phyloP scores from a whole-genome alignment of 1,140 invertebrate species.

The Hormaphis cornu region DNA sequence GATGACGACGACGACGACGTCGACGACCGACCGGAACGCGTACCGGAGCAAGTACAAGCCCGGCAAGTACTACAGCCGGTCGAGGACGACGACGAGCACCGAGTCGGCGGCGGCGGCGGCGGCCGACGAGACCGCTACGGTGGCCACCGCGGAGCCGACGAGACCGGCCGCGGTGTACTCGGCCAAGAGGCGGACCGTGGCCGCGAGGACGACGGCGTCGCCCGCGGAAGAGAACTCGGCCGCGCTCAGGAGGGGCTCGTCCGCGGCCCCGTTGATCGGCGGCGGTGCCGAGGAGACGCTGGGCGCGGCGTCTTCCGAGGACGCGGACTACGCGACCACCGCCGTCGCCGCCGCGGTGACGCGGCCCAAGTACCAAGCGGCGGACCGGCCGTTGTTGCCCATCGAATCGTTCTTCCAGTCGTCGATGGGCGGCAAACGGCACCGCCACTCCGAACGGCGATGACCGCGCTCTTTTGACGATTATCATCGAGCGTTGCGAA shows the following conservation, averaged over 20 bases:
- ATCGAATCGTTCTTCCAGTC: conserved; percentile 48
- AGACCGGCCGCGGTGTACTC: conserved; percentile 37
- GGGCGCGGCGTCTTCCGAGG: conserved; percentile 4
- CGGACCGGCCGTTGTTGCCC: conserved; percentile 47
- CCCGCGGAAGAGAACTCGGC: not conserved
- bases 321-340: not conserved
- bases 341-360: not conserved
- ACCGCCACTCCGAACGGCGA: not conserved
- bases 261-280: not conserved
- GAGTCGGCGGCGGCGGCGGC: conserved; percentile 28
- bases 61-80: conserved; percentile 39
- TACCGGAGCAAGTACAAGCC: conserved; percentile 36
- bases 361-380: conserved; percentile 35
- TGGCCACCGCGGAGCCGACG: conserved; percentile 14
- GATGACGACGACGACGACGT: not conserved
- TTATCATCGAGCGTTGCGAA: too few species aligned
- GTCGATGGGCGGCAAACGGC: conserved; percentile 3
- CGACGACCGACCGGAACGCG: not conserved
- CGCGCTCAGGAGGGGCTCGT: not conserved
- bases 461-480: too few species aligned
- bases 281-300: not conserved
- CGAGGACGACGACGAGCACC: conserved; percentile 38
- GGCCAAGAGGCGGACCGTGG: conserved; percentile 37
- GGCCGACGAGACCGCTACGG: conserved; percentile 7
- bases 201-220: not conserved